Base-by-base conservation (phyloP, 2,888 invertebrate species). In the Acronicta aceris region DNA sequence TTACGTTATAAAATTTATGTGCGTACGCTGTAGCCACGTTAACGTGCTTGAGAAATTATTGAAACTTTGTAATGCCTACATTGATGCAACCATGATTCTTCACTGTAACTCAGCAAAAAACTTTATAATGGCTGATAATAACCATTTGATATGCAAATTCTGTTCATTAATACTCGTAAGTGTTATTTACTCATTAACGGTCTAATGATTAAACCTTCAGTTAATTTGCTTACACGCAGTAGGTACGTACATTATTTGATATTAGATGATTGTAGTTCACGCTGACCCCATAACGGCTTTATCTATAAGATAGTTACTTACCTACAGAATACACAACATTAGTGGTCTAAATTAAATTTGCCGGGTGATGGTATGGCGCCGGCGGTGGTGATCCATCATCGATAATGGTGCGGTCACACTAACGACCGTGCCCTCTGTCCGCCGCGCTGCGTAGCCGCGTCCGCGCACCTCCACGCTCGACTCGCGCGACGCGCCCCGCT, bases 271-370 rank as follows among this genome's bases (percentile, higher is more conserved):
- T n/a, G n/a, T 62, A 55, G 47, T 59, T 47, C 13, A 56, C 27
- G 46, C 65, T 71, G 54, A 69, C 58, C 49, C 61, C 46, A 66
- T 79, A 77, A 87, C 87, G 79, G 82, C 82, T 87, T 82, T 84
- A 87, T 89, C 83, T 81, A 68, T 70, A 70, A 73, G 77, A 77
- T n/a, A n/a, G n/a, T n/a, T n/a, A n/a, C n/a, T n/a, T n/a, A n/a
- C n/a, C n/a, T 82, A 78, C 78, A 83, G 73, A 76, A 38, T 38
- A 81, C 74, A 85, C 78, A 81, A 82, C 85, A 91, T 92, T 90
- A 89, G 90, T 82, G 84, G 85, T 91, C 86, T 88, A 92, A 93
- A 94, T 93, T 92, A 90, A 93, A 93, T 94, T 93, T 92, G 92
- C 92, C 84, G 88, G 87, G 85, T 89, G 87, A 89, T 86, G 82